These are phyloP conservation scores for Protonibea diacanthus DNA, from an alignment of 2,797 vertebrate genomes.

Conservation along the genomic window DNA sequence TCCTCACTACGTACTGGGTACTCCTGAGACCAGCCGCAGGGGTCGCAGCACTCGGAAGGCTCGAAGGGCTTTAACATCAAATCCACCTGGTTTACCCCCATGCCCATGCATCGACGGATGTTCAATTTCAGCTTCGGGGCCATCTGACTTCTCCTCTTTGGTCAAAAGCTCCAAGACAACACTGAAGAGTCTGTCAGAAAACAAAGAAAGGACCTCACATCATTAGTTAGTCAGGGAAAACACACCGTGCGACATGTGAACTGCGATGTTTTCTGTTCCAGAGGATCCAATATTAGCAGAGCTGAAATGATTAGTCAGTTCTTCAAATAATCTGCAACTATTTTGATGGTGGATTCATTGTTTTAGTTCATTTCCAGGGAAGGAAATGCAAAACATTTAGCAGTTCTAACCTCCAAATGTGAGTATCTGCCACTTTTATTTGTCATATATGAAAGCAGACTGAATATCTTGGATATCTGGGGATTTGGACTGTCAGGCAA, in stretches of 20 bases:
- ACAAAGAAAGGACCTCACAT: neutral
- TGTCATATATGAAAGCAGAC: neutral
- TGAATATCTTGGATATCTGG: neutral
- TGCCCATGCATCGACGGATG: constrained; percentile 87
- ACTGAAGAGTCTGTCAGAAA: constrained; percentile 90
- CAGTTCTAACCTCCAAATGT: neutral
- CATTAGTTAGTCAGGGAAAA: neutral
- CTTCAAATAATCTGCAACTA: too few relatives aligned
- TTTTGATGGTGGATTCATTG: neutral
- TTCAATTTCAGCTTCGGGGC: constrained; percentile 59
- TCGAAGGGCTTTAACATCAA: constrained; percentile 99
- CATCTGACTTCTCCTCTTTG: constrained; percentile 92
- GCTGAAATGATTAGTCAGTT: neutral
- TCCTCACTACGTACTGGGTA: constrained; percentile 93
- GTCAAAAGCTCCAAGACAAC: constrained; percentile 99
- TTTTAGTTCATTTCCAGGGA: neutral
- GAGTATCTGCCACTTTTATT: neutral
- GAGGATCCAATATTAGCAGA: neutral
- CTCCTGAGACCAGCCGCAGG: constrained; percentile 98
- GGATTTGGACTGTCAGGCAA: neutral
- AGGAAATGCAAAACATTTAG: neutral
- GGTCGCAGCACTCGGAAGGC: constrained; percentile 98
- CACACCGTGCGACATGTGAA: neutral
- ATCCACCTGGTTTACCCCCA: constrained; percentile 95
- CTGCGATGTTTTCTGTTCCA: neutral